Base-by-base conservation (phyloP, 2,888 invertebrate genomes). In the Machimus rusticus region DNA sequence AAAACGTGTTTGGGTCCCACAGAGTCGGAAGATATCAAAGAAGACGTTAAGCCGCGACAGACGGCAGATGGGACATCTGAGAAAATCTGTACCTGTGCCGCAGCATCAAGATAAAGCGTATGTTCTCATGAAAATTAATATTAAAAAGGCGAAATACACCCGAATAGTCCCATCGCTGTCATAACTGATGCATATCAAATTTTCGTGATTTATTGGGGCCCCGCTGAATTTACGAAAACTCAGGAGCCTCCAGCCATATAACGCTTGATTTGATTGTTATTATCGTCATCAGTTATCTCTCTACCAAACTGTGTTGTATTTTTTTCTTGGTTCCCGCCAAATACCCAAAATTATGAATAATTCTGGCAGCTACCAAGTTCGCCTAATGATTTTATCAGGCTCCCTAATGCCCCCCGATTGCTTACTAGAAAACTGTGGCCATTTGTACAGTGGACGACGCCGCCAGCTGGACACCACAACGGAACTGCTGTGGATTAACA, bases 101-200 rank as follows among this genome's bases (percentile, higher is more conserved):
- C 34, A 66, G n/a, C 12, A 82, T 82, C 82, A 28, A 82, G 82
- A 82, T 82, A 57, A 82, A 19, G 9, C 39, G 14, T 34, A 82
- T 57, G 66, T 82, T 82, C 82, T 82, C 66, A 82, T 82, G 66
- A 82, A 82, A 82, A 82, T 82, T 82, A 57, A 82, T 66, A 66
- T 57, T 82, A 82, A 55, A 82, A 31, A 57, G 57, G 55, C 28
- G 37, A 81, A 82, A 82, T 51, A 82, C 37, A 57, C 16, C 31
- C 39, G 19, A 57, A 66, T 31, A 37, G 57, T 37, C 66, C 82
- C 55, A 82, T 82, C 55, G 23, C 82, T 82, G 82, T 82, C 82
- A 82, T 82, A 82, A 82, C 57, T 37, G 82, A 82, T 82, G 82
- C 82, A 82, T 82, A 82, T 82, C 82, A 57, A 57, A 82, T 82